Evolutionary conservation across 2,113 vertebrate species (phyloP).

Genomic region (Coregonus clupeaformis): DNA sequence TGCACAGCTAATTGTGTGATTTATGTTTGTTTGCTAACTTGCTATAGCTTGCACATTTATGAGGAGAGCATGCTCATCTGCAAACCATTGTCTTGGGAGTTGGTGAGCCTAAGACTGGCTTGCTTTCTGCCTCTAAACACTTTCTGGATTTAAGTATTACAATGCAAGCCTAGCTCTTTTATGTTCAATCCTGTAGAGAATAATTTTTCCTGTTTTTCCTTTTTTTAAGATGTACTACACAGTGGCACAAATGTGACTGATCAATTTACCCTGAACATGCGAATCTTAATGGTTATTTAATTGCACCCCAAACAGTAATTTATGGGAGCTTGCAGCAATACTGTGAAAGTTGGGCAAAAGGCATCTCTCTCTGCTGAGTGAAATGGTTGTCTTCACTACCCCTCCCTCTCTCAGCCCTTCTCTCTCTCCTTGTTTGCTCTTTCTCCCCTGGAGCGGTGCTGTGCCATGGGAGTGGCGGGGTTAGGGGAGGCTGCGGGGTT

Average conservation of each 20-base stretch:
- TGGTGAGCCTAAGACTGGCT: conserved; percentile 43
- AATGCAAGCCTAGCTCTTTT: too few relatives aligned
- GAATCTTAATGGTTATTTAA: conserved; percentile 45
- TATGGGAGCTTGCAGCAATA: conserved; percentile 43
- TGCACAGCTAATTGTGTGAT: conserved; percentile 70
- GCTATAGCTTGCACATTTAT: conserved; percentile 67
- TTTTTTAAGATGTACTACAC: conserved; percentile 18
- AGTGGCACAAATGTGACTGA: conserved; percentile 34
- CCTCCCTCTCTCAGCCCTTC: not conserved
- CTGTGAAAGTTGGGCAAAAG: conserved; percentile 41
- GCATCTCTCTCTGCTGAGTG: conserved; percentile 6
- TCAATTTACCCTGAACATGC: conserved; percentile 34
- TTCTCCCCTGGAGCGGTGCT: conserved; percentile 9
- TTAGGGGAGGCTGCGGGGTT: conserved; percentile 54
- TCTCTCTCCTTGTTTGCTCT: conserved; percentile 7
- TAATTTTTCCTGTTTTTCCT: not conserved
- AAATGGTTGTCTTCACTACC: not conserved
- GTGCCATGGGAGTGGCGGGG: conserved; percentile 26
- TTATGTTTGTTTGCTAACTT: conserved; percentile 66
- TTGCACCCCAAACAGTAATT: conserved; percentile 41
- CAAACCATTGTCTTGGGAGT: conserved; percentile 66
- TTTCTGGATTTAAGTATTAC: not conserved
- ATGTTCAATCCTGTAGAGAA: not conserved
- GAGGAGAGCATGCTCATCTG: conserved; percentile 68
- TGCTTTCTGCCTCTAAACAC: conserved; percentile 29